These are phyloP conservation scores for Nycticryphes semicollaris DNA, from an alignment of 2,113 vertebrate species.

Conservation along the genomic window DNA sequence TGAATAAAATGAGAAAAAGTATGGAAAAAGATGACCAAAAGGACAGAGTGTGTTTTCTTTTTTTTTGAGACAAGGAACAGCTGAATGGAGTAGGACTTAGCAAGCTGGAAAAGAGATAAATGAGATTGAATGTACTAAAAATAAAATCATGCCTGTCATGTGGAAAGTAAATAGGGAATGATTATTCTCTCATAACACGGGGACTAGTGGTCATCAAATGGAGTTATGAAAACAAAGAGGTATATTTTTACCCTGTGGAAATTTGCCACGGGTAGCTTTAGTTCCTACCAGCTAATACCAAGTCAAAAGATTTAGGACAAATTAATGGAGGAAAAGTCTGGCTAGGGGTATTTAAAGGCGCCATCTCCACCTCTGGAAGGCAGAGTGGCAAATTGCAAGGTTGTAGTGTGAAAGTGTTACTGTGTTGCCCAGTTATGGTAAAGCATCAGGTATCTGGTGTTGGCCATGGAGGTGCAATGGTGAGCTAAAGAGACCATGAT, in stretches of 20 bases:
- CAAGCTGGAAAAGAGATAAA: constrained; percentile 24
- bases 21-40: not conserved
- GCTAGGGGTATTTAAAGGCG: not conserved
- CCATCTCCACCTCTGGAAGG: not conserved
- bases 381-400: not conserved
- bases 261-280: constrained; percentile 14
- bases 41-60: not conserved
- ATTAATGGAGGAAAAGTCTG: not conserved
- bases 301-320: not conserved
- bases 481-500: not conserved
- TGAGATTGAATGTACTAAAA: constrained; percentile 33
- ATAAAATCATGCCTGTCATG: constrained; percentile 36
- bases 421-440: not conserved
- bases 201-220: constrained; percentile 11
- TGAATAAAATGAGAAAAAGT: not conserved
- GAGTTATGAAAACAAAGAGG: constrained; percentile 42
- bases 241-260: constrained; percentile 46
- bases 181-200: constrained; percentile 19
- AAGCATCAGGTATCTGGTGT: not conserved
- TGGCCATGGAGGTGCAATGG: not conserved
- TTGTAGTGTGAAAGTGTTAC: not conserved
- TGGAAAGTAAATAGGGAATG: constrained; percentile 36
- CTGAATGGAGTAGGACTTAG: not conserved
- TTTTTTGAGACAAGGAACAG: not conserved
- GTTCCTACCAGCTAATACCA: not conserved